phyloP scores from a whole-genome alignment of 2,797 vertebrate species.

The Schizothorax lantsangensis region DNA sequence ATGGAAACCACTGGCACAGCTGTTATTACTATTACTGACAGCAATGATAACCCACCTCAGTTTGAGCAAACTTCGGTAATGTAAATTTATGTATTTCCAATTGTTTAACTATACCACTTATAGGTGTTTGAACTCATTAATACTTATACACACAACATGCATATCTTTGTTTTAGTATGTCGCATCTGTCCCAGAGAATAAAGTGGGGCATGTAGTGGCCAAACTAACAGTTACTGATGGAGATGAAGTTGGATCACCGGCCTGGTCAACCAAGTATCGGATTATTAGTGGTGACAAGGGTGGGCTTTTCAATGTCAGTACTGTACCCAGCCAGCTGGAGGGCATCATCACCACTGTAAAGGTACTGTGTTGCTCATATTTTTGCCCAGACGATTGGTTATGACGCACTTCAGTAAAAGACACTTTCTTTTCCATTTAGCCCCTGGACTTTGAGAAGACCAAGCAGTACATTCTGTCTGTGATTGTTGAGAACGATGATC shows the following conservation, averaged over 20 bases:
- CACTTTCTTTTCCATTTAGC: constrained; percentile 61
- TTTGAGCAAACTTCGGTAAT: constrained; percentile 70
- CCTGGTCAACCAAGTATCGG: constrained; percentile 73
- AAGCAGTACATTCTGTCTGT: constrained; percentile 77
- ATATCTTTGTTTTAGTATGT: constrained; percentile 72
- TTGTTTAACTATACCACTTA: background rate
- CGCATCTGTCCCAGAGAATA: constrained; percentile 78
- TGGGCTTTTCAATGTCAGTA: constrained; percentile 69
- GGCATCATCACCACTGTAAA: constrained; percentile 75
- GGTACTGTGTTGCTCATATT: constrained; percentile 63
- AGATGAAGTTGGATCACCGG: constrained; percentile 75
- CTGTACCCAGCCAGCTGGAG: constrained; percentile 73
- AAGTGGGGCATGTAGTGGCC: constrained; percentile 66
- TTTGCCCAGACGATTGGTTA: background rate
- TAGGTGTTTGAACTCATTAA: background rate
- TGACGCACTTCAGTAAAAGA: background rate
- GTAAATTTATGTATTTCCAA: background rate
- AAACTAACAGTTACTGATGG: constrained; percentile 79
- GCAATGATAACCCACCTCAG: constrained; percentile 83
- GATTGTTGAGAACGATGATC: constrained; percentile 80
- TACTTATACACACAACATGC: background rate
- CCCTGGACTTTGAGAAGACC: constrained; percentile 85
- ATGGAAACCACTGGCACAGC: constrained; percentile 66
- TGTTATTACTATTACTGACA: constrained; percentile 79
- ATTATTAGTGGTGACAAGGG: constrained; percentile 66